Conservation (phyloP, 2,888 invertebrate species). For the Brachyptera risi region DNA sequence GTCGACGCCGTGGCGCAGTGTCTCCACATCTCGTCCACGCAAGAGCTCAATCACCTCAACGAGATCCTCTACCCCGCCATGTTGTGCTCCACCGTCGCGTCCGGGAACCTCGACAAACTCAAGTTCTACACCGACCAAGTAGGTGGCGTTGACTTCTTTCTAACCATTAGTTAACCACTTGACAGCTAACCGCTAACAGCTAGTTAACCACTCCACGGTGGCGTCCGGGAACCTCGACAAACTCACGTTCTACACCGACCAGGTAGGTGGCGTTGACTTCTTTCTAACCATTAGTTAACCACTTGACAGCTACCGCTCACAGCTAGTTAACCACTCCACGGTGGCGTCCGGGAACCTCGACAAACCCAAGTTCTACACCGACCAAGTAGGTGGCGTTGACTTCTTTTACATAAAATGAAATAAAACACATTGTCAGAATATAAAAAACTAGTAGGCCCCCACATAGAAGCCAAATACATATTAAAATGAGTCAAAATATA, state of each 20-base stretch:
- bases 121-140: conserved; percentile 34
- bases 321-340: too few relatives aligned
- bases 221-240: conserved; percentile 51
- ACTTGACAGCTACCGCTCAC: too few relatives aligned
- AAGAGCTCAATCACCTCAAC: conserved; percentile 53
- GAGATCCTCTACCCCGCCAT: conserved; percentile 66
- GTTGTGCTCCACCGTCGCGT: conserved; percentile 59
- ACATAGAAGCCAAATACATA: too few relatives aligned
- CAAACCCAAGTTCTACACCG: conserved; percentile 45
- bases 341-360: conserved; percentile 52
- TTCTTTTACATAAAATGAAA: too few relatives aligned
- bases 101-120: conserved; percentile 52
- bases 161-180: too few relatives aligned
- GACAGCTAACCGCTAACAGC: too few relatives aligned
- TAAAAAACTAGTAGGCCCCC: too few relatives aligned
- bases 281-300: too few relatives aligned
- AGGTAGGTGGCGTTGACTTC: too few relatives aligned
- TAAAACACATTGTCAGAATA: too few relatives aligned
- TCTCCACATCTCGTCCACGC: conserved; percentile 52
- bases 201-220: conserved; percentile 61
- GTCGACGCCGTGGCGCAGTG: conserved; percentile 57
- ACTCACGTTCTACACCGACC: conserved; percentile 40
- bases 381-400: neutral
- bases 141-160: too few relatives aligned
- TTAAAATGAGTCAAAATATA: too few relatives aligned